phyloP scores from a whole-genome alignment of 2,113 vertebrate species.

The Leiothrix lutea region DNA sequence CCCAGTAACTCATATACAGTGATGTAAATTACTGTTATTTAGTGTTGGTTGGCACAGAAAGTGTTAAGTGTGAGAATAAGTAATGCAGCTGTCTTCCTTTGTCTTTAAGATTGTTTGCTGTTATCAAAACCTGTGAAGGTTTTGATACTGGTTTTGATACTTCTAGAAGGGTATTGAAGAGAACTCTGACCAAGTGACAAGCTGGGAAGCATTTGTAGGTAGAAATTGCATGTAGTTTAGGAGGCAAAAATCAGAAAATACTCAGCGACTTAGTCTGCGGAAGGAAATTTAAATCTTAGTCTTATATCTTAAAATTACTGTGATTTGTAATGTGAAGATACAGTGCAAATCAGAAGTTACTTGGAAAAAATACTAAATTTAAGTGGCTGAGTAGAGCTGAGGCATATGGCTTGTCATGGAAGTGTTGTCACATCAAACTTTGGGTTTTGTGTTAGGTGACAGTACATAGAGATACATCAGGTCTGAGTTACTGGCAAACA shows the following conservation, averaged over 20 bases:
- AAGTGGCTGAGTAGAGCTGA: background rate
- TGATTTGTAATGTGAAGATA: background rate
- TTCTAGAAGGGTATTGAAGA: background rate
- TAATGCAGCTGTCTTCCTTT: background rate
- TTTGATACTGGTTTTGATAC: too few species aligned
- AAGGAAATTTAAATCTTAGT: background rate
- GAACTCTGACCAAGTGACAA: background rate
- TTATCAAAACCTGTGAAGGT: background rate
- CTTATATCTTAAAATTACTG: background rate
- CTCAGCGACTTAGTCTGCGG: background rate
- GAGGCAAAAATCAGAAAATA: background rate
- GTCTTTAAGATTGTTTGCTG: background rate
- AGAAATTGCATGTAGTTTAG: background rate
- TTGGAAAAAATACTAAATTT: background rate
- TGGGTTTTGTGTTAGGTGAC: background rate
- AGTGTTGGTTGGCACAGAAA: background rate
- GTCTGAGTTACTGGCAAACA: background rate
- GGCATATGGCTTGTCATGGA: background rate
- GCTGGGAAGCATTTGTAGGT: background rate
- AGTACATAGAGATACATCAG: background rate
- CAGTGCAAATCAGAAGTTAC: background rate
- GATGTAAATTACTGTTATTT: background rate
- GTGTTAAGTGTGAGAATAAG: background rate
- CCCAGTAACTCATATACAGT: background rate
- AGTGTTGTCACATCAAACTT: background rate